Base-by-base conservation (phyloP, 2,888 invertebrate genomes). In the Onchidella celtica region DNA sequence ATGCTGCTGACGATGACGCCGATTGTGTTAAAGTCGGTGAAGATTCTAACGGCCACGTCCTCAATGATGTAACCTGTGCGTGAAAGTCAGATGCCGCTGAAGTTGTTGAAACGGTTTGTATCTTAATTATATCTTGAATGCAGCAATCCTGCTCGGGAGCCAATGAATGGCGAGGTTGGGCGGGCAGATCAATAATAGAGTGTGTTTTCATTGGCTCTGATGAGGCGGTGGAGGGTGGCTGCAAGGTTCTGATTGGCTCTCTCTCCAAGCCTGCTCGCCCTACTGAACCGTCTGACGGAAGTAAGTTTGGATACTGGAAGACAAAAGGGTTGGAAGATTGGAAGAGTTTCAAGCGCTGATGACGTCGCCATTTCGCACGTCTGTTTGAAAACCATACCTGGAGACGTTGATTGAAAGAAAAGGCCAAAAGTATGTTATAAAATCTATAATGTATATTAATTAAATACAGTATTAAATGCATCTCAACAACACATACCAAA, bases 331-430 rank as follows among this genome's bases (percentile, higher is more conserved):
- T 81, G 3, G 88, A 87, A 0, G 82, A 85, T 70, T 91, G 89
- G 2, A 91, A 83, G 38, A 90, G 85, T n/a, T 85, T 86, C 63
- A 91, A 79, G 21, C 90, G 85, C 76, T 91, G 89, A 68, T 88
- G 89, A 1, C 90, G 84, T n/a, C 90, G 82, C 89, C 89, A 90
- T 84, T 91, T 91, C 27, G 90, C 90, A 61, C 90, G 84, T 78
- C 90, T 84, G 84, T 91, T 91, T 11, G 90, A 91, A 79, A 91
- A 90, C 90, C 90, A 90, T 0, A 90, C 90, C 90, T 90, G 81
- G 3, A 81, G 21, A 66, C 9, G n/a, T n/a, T 14, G 14, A 63
- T 63, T 63, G 14, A 63, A 63, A 63, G 63, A 21, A 9, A 21
- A 21, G 24, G 17, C 11, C 63, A 63, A 63, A 24, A 63, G 11